Evolutionary conservation across 2,797 vertebrate species (phyloP).

Genomic region (Telmatherina bonti): DNA sequence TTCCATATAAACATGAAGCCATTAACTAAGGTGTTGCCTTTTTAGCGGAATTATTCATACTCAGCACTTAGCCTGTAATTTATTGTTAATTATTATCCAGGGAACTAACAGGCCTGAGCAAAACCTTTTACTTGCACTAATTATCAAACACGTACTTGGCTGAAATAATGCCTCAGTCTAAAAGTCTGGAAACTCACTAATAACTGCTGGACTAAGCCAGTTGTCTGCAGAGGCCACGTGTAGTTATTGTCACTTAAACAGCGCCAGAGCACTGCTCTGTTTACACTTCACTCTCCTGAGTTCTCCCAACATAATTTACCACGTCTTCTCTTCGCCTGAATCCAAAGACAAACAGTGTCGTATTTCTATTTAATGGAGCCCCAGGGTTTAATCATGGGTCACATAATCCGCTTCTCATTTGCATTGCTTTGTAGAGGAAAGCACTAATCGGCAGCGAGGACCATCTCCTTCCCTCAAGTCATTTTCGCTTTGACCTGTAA

Average conservation of each 20-base stretch:
- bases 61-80: conserved; percentile 19
- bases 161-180: conserved; percentile 19
- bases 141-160: conserved; percentile 23
- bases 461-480: conserved; percentile 53
- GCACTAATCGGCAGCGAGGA: conserved; percentile 55
- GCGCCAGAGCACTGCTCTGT: conserved; percentile 30
- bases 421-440: conserved; percentile 66
- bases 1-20: conserved; percentile 6
- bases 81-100: conserved; percentile 23
- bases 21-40: conserved; percentile 13
- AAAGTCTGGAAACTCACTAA: conserved; percentile 40
- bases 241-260: conserved; percentile 34
- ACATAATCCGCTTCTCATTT: conserved; percentile 59
- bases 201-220: conserved; percentile 24
- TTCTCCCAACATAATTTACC: conserved; percentile 46
- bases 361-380: conserved; percentile 57
- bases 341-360: conserved; percentile 49
- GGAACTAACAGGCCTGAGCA: conserved; percentile 19
- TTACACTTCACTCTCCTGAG: conserved; percentile 44
- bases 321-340: conserved; percentile 33
- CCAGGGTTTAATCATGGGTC: conserved; percentile 50
- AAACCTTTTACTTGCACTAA: conserved; percentile 24
- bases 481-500: conserved; percentile 66
- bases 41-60: conserved; percentile 9
- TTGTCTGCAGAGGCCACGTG: conserved; percentile 36